Evolutionary conservation across 2,888 invertebrate genomes (phyloP), one percentile per base, ranked within the genome.

Genomic region (Nezara viridula): DNA sequence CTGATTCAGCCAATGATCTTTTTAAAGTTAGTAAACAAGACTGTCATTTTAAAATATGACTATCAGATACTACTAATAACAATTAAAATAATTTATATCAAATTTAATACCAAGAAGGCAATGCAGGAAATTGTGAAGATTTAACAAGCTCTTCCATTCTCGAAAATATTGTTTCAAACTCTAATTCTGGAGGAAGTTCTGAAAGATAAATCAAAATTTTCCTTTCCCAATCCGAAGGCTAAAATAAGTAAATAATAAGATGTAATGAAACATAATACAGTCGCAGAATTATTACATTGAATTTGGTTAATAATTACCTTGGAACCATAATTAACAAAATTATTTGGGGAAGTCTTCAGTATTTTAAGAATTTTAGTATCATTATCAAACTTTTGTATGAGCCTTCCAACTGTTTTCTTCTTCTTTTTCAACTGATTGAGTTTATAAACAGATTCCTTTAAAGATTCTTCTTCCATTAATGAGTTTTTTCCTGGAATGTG

Each of bases 61-160:
- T n/a, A n/a, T n/a, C n/a, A n/a, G n/a, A n/a, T n/a, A n/a, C n/a
- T n/a, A n/a, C n/a, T n/a, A n/a, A n/a, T n/a, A n/a, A n/a, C n/a
- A n/a, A n/a, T 44, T 7, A 44, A 55, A n/a, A 10, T 19, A 55
- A 55, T 55, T 55, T 0, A 60, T 7, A 60, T 27, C 4, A 60
- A 27, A 21, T 50, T 32, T n/a, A 77, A 21, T 81, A 81, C 81
- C 81, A 81, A 44, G 24, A 40, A 44, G 81, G 44, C 40, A 44
- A n/a, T 44, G 81, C 44, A 44, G 81, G 81, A 24, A 81, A 44
- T n/a, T 81, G 44, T 44, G 81, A 81, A 81, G 81, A 81, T 81
- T 81, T 81, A 81, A 81, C 44, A 5, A 81, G 44, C 44, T 81
- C 81, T 81, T 81, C 81, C 81, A 81, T 81, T 44, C 44, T 81